phyloP scores from a whole-genome alignment of 2,113 vertebrate species.

The Cryptotis parvus region DNA sequence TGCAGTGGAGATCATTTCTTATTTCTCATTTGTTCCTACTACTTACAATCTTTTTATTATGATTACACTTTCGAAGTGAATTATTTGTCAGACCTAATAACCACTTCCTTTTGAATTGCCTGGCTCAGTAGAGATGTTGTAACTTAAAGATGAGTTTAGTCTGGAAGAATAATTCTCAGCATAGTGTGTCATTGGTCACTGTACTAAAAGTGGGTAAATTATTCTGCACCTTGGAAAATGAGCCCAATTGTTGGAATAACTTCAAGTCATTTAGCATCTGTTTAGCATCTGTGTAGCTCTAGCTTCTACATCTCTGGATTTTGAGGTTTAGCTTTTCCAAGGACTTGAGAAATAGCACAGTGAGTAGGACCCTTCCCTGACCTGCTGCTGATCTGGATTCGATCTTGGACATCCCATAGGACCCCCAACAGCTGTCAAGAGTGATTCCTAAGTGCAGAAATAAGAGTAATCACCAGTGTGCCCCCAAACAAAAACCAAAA shows the following conservation, averaged over 20 bases:
- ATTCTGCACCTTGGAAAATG: not conserved
- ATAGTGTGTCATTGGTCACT: not conserved
- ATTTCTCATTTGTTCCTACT: slow-evolving; percentile 20
- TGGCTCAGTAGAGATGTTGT: slow-evolving; percentile 20
- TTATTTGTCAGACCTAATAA: slow-evolving; percentile 21
- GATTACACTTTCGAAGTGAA: not conserved
- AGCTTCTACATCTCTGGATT: slow-evolving; percentile 6
- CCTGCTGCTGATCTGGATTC: too few relatives aligned
- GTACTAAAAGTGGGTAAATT: not conserved
- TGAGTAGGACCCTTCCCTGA: too few relatives aligned
- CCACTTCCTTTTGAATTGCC: slow-evolving; percentile 30
- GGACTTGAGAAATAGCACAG: too few relatives aligned
- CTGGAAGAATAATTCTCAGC: not conserved
- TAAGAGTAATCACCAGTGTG: too few relatives aligned
- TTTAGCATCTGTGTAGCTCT: not conserved
- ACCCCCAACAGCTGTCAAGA: too few relatives aligned
- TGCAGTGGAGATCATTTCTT: not conserved
- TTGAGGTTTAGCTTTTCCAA: not conserved
- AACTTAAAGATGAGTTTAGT: not conserved
- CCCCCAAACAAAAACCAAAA: too few relatives aligned
- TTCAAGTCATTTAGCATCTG: not conserved
- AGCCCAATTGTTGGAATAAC: not conserved
- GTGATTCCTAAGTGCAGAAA: too few relatives aligned
- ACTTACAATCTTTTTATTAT: slow-evolving; percentile 5
- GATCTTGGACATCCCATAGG: too few relatives aligned